Conservation (phyloP, 2,888 invertebrate genomes). For the Tribolium freemani region DNA sequence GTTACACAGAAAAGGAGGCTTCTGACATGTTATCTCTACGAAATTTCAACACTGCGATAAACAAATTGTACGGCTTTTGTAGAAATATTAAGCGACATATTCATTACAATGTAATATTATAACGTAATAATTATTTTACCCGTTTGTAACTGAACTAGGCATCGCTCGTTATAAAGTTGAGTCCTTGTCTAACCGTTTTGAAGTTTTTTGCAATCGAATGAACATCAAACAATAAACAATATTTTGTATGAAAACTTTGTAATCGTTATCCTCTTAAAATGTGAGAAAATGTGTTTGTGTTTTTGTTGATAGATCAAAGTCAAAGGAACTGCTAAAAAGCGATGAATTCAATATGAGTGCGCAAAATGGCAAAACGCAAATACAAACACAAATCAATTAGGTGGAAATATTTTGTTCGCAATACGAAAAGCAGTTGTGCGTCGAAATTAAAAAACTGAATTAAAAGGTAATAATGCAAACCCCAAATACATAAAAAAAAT, state of each 20-base stretch:
- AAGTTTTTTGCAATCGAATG: background rate
- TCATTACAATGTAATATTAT: background rate
- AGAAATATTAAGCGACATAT: background rate
- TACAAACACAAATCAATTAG: background rate
- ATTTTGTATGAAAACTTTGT: background rate
- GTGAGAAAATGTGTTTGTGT: background rate
- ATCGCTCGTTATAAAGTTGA: no score
- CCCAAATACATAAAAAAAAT: no score
- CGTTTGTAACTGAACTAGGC: no score
- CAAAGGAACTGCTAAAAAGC: background rate
- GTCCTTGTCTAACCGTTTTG: background rate
- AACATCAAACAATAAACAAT: background rate
- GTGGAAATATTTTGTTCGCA: background rate
- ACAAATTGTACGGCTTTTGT: background rate
- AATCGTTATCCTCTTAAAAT: background rate
- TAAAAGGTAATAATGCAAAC: no score
- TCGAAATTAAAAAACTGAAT: no score
- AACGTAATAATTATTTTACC: background rate
- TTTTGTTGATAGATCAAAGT: background rate
- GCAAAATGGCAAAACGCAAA: background rate
- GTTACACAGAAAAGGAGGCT: background rate
- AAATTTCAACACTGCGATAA: background rate
- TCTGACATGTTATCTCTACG: background rate
- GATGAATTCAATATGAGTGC: no score
- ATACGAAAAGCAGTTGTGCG: no score